Conservation (phyloP, 2,113 vertebrate genomes). For the Malurus alboscapulatus region DNA sequence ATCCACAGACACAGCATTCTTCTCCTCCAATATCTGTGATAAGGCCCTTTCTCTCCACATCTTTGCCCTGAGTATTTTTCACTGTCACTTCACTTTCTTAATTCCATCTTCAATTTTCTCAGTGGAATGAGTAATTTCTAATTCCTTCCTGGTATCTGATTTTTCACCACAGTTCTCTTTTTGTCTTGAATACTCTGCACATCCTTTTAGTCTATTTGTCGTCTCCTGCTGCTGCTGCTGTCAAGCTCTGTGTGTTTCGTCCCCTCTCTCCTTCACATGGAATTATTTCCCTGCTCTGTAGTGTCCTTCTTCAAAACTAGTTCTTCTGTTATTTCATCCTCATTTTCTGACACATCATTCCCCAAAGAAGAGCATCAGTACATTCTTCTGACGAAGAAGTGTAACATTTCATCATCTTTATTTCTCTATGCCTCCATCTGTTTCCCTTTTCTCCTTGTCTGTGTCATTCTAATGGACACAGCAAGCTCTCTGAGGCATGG, state of each 20-base stretch:
- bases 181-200: not conserved
- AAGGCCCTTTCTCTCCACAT: not conserved
- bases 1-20: not conserved
- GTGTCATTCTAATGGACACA: not conserved
- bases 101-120: not conserved
- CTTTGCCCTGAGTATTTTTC: not conserved
- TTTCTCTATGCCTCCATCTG: not conserved
- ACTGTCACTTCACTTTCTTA: not conserved
- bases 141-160: not conserved
- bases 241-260: not conserved
- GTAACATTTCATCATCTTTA: slow-evolving; percentile 14
- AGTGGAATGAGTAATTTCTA: not conserved
- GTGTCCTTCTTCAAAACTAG: not conserved
- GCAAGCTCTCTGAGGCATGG: not conserved
- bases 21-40: not conserved
- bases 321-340: not conserved
- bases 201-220: not conserved
- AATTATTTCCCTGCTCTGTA: not conserved
- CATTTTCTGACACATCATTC: not conserved
- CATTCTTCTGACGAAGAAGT: not conserved
- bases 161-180: not conserved
- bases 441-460: slow-evolving; percentile 8
- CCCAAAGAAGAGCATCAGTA: not conserved
- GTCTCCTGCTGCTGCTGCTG: not conserved
- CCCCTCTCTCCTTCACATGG: not conserved